A percentile compares a stretch with the other conserved stretches of the same genome.
Evolutionary conservation across 2,888 invertebrate genomes (phyloP).

Genomic region (Tinea pellionella): DNA sequence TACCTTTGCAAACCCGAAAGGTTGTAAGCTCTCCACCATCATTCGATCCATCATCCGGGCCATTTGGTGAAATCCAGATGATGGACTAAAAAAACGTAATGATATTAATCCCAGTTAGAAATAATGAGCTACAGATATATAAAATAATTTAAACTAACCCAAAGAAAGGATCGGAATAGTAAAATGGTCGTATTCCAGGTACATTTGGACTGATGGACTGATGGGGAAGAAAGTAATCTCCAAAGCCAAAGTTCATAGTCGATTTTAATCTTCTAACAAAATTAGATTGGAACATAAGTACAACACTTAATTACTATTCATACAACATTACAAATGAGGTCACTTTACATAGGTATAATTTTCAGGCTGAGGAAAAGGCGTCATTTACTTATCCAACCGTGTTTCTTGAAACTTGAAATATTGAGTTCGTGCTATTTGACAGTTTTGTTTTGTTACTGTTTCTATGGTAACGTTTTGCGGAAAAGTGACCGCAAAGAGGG

Average conservation of each 20-base stretch:
- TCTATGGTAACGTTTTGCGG: conserved; percentile 44
- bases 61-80: conserved; percentile 74
- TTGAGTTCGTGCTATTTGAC: conserved; percentile 34
- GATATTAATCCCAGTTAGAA: conserved; percentile 10
- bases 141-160: conserved; percentile 34
- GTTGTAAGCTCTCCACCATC: conserved; percentile 74
- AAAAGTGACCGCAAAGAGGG: conserved; percentile 25
- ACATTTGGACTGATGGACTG: conserved; percentile 32
- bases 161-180: conserved; percentile 42
- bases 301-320: conserved; percentile 18
- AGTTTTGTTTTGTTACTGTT: conserved; percentile 46
- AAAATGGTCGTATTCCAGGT: conserved; percentile 41
- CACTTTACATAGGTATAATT: conserved; percentile 49
- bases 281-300: conserved; percentile 35
- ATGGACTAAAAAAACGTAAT: conserved; percentile 49
- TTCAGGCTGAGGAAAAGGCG: conserved; percentile 32
- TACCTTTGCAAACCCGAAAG: conserved; percentile 74
- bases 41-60: conserved; percentile 81
- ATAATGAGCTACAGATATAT: background rate
- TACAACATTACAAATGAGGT: conserved; percentile 28
- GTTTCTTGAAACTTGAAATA: conserved; percentile 11
- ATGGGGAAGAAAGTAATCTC: conserved; percentile 41
- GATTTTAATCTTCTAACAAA: conserved; percentile 24
- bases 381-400: conserved; percentile 30
- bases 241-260: conserved; percentile 56